phyloP scores from a whole-genome alignment of 2,888 invertebrate species.

The Cordilura impudica region DNA sequence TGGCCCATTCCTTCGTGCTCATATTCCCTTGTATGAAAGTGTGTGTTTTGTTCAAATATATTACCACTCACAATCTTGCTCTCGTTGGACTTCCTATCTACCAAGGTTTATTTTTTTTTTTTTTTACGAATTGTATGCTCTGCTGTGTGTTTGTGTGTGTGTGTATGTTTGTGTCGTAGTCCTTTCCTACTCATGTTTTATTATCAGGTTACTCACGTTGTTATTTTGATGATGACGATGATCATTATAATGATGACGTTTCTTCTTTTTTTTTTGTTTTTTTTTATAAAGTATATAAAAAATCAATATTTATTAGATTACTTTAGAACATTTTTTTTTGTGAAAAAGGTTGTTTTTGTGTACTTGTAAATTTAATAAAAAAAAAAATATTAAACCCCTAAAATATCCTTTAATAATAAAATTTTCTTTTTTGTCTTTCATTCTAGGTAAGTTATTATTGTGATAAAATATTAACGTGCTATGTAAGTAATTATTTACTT shows the following conservation, averaged over 20 bases:
- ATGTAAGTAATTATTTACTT: constrained; percentile 39
- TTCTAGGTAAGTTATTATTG: constrained; percentile 57
- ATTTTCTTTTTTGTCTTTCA: neutral
- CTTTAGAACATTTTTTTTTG: constrained; percentile 69
- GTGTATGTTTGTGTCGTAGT: constrained; percentile 15
- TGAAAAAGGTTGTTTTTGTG: no score
- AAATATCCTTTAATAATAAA: neutral
- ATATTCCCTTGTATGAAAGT: neutral
- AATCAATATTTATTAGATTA: constrained; percentile 77
- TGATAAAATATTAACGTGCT: constrained; percentile 29
- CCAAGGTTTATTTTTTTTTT: no score
- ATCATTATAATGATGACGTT: constrained; percentile 64
- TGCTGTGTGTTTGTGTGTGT: constrained; percentile 3
- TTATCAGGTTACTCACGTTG: constrained; percentile 69
- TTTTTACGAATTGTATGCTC: no score
- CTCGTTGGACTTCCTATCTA: neutral
- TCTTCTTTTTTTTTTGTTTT: constrained; percentile 10
- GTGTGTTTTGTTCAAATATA: constrained; percentile 4
- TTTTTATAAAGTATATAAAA: constrained; percentile 65
- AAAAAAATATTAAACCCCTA: constrained; percentile 59
- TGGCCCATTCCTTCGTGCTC: constrained; percentile 52
- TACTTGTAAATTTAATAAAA: no score
- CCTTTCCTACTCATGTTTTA: constrained; percentile 48
- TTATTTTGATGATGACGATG: constrained; percentile 45
- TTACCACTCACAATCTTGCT: neutral